Conservation (phyloP, 2,797 vertebrate genomes). For the Catostomus latipinnis region DNA sequence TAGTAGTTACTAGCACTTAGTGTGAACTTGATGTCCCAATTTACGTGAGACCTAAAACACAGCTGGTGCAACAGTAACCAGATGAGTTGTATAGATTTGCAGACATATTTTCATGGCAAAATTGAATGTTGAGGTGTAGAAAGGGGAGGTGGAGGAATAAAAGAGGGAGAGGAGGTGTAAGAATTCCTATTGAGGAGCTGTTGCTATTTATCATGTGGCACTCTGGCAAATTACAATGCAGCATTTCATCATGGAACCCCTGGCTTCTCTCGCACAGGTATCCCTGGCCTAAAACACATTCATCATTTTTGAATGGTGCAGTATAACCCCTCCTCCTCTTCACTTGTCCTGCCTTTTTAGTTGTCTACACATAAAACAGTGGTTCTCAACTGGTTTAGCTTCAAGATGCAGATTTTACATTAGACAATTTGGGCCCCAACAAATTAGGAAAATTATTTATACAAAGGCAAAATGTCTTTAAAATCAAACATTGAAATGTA, state of each 20-base stretch:
- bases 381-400: no score
- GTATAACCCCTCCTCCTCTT: conserved; percentile 37
- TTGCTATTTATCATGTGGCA: conserved; percentile 61
- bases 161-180: conserved; percentile 10
- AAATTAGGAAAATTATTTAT: no score
- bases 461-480: no score
- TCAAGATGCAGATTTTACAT: no score
- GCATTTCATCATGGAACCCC: conserved; percentile 60
- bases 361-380: no score
- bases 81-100: conserved; percentile 53
- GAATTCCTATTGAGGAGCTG: conserved; percentile 26
- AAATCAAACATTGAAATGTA: no score
- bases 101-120: conserved; percentile 49
- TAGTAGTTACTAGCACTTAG: conserved; percentile 15
- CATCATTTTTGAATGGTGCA: conserved; percentile 56
- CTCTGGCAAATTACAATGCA: conserved; percentile 59
- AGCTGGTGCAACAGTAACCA: conserved; percentile 7
- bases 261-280: conserved; percentile 56
- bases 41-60: neutral
- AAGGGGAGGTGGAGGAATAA: neutral
- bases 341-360: neutral
- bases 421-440: no score
- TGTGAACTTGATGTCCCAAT: no score
- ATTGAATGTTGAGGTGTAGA: conserved; percentile 33
- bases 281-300: conserved; percentile 54